These are phyloP conservation scores for Anastrepha ludens DNA, from an alignment of 1,140 invertebrate genomes.

Conservation along the genomic window DNA sequence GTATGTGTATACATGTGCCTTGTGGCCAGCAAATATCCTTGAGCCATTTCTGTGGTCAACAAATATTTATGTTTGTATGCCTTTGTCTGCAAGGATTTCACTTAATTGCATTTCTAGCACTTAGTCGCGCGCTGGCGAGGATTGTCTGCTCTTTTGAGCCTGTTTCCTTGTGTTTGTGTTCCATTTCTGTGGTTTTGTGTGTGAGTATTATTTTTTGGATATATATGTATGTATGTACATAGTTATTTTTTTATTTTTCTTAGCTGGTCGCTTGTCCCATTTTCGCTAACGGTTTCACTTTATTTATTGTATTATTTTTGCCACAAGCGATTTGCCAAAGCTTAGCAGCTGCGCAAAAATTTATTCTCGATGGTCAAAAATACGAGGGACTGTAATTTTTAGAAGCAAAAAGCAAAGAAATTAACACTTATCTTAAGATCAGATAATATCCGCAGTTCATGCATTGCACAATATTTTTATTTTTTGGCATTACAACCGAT, in stretches of 20 bases:
- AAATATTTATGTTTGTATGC: slow-evolving; percentile 1
- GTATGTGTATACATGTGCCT: not conserved
- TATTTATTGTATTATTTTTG: not conserved
- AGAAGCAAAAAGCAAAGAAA: too few relatives aligned
- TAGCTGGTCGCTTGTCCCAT: too few relatives aligned
- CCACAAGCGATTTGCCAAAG: not conserved
- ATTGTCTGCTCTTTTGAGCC: not conserved
- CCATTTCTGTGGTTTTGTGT: not conserved
- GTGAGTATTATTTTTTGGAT: not conserved
- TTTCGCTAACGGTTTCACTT: not conserved
- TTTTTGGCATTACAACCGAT: too few relatives aligned
- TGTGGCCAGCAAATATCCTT: not conserved
- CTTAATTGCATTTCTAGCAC: slow-evolving; percentile 14
- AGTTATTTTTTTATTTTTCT: too few relatives aligned
- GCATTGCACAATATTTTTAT: too few relatives aligned
- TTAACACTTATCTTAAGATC: too few relatives aligned
- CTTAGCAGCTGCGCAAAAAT: not conserved
- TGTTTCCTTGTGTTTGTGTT: not conserved
- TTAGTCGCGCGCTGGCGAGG: not conserved
- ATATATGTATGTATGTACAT: not conserved
- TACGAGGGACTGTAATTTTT: too few relatives aligned
- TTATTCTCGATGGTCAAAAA: not conserved
- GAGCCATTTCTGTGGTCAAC: slow-evolving; percentile 19
- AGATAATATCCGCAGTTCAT: too few relatives aligned
- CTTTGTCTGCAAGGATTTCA: not conserved